phyloP scores from a whole-genome alignment of 1,140 invertebrate genomes.

The Potamilus streckersoni region DNA sequence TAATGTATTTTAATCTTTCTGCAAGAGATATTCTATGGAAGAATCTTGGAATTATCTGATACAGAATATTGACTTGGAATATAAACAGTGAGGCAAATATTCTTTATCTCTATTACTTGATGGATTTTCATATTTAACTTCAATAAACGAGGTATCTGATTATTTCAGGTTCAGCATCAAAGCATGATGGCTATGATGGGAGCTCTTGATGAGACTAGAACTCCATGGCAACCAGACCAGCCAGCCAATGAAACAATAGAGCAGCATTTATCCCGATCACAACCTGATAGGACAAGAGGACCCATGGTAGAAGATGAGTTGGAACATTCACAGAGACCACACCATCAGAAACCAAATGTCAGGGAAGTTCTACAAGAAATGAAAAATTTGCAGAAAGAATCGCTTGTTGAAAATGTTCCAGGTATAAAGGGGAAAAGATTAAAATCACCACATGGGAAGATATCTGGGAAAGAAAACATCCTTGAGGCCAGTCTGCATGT shows the following conservation, averaged over 20 bases:
- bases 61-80: too few species aligned
- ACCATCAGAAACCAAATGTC: background rate
- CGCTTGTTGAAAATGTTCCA: background rate
- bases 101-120: background rate
- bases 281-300: background rate
- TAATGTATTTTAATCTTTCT: too few species aligned
- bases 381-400: conserved; percentile 36
- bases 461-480: too few species aligned
- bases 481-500: too few species aligned
- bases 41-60: too few species aligned
- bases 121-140: background rate
- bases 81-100: background rate
- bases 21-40: too few species aligned
- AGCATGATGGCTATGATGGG: conserved; percentile 63
- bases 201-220: conserved; percentile 46
- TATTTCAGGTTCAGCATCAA: conserved; percentile 56
- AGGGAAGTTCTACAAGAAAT: conserved; percentile 40
- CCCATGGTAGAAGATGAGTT: background rate
- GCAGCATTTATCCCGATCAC: background rate
- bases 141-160: background rate
- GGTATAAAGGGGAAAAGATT: conserved; percentile 19
- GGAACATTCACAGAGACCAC: background rate
- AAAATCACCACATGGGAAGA: conserved; percentile 19
- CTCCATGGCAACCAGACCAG: conserved; percentile 11
- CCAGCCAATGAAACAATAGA: conserved; percentile 3